Base-by-base conservation (phyloP, 2,888 invertebrate species). In the Pseudococcus jackbeardsleyi region DNA sequence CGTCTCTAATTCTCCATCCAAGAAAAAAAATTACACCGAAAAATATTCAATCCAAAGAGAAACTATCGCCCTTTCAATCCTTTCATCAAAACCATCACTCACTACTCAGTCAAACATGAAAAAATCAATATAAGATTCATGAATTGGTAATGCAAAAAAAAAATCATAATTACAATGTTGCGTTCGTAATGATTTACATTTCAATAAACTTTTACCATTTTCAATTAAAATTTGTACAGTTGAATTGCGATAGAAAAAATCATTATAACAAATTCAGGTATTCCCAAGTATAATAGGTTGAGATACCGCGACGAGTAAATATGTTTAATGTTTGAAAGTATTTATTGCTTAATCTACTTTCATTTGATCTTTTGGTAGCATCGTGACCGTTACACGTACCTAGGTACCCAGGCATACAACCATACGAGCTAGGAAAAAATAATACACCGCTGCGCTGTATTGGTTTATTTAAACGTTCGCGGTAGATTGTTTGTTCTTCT, bases 181-280 rank as follows among this genome's bases (percentile, higher is more conserved):
- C 26, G 68, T 33, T 72, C 68, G 68, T 72, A 33, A 72, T 72
- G 33, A 72, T 72, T 72, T 72, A 26, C 68, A 72, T 72, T 72
- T 72, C 68, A 72, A 72, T 72, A 72, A 72, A 72, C 68, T 26
- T 72, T 72, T 72, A 72, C 68, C n/a, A 72, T 72, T 72, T 72
- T 72, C 68, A 72, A 72, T 72, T 72, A 33, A 72, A 72, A 33
- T 72, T 15, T 22, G 64, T 46, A 46, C 46, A 72, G 68, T 33
- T 72, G 64, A 33, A 33, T 12, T 33, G 68, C 33, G 12, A 72
- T 33, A 15, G 68, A 15, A 72, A 72, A 72, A 72, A 72, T 72
- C 68, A 72, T 72, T 72, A 72, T 72, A 33, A 72, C 68, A 33
- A 22, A 64, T 11, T 11, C 17, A 59, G 7, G 19, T 19, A 19